Percentiles rank a stretch among this genome's conserved stretches.
Conservation (phyloP, 2,888 invertebrate genomes). For the Pinctada fucata region DNA sequence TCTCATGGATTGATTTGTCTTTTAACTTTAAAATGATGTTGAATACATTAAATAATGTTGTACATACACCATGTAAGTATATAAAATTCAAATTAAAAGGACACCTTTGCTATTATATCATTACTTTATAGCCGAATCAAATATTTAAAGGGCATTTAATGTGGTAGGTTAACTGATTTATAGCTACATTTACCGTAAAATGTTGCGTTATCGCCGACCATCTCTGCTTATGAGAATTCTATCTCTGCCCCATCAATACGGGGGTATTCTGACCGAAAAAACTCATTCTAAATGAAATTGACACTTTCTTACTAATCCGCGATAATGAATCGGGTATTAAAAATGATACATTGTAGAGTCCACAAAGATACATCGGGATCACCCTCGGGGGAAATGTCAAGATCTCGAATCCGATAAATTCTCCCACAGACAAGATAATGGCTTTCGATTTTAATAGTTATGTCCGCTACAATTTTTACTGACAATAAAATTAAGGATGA, state of each 20-base stretch:
- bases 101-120: slow-evolving; percentile 22
- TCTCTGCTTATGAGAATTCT: neutral
- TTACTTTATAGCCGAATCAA: slow-evolving; percentile 22
- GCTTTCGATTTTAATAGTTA: slow-evolving; percentile 23
- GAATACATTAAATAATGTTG: no score
- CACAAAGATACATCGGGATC: slow-evolving; percentile 20
- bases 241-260: slow-evolving; percentile 3
- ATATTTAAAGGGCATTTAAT: slow-evolving; percentile 33
- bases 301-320: slow-evolving; percentile 25
- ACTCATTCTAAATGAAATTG: slow-evolving; percentile 21
- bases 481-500: slow-evolving; percentile 30
- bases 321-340: slow-evolving; percentile 31
- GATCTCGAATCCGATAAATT: slow-evolving; percentile 31
- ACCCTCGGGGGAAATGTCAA: slow-evolving; percentile 31
- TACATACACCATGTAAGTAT: neutral
- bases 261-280: slow-evolving; percentile 19
- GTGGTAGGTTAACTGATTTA: slow-evolving; percentile 35
- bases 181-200: slow-evolving; percentile 29
- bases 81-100: neutral
- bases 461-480: slow-evolving; percentile 5
- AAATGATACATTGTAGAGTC: slow-evolving; percentile 30
- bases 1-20: no score
- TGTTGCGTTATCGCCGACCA: slow-evolving; percentile 1
- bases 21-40: no score
- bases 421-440: slow-evolving; percentile 32